phyloP scores from a whole-genome alignment of 2,888 invertebrate genomes.

The Orthosia cruda region DNA sequence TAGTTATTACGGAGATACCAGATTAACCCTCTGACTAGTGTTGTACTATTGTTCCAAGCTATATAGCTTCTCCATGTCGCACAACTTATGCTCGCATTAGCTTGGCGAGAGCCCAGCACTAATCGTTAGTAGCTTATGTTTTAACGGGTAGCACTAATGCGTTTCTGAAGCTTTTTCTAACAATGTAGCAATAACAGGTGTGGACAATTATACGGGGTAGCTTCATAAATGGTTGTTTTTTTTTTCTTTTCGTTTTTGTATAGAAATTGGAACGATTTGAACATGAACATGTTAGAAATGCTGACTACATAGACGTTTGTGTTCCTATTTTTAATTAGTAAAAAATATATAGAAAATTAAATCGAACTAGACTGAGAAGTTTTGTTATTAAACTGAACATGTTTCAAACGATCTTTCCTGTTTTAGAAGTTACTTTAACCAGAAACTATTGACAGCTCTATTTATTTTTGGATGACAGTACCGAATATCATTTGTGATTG shows the following conservation, averaged over 20 bases:
- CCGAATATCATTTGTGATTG: no score
- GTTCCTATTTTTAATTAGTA: no score
- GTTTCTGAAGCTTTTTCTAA: conserved; percentile 52
- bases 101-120: conserved; percentile 63
- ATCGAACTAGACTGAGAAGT: no score
- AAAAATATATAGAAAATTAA: no score
- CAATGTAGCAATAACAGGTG: conserved; percentile 42
- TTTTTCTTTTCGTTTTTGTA: background rate
- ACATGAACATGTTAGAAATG: background rate
- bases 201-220: conserved; percentile 7
- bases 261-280: background rate
- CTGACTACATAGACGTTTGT: no score
- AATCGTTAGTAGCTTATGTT: conserved; percentile 60
- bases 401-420: no score
- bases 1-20: background rate
- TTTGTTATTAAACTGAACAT: no score
- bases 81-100: conserved; percentile 57
- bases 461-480: no score
- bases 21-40: background rate
- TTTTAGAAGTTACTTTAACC: no score
- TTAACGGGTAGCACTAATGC: conserved; percentile 61
- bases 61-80: background rate
- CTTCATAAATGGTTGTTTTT: background rate
- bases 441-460: no score
- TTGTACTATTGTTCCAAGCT: conserved; percentile 3